Percentiles rank a stretch among this genome's conserved stretches.
Conservation (phyloP, 2,113 vertebrate genomes). For the Mobula birostris region DNA sequence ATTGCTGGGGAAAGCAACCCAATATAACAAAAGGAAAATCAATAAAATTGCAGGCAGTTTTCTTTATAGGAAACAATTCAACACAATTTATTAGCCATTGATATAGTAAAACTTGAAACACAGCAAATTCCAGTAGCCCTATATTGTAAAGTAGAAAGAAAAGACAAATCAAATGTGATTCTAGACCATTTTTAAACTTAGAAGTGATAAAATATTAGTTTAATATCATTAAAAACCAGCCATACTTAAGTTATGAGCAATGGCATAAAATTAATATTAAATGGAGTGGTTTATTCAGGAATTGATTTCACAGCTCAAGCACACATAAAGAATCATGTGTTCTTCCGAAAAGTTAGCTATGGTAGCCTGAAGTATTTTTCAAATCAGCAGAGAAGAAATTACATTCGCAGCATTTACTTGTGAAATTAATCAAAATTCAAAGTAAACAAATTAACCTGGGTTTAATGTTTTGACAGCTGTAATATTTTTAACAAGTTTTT, state of each 20-base stretch:
- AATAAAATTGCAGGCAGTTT: background rate
- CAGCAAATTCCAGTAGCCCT: background rate
- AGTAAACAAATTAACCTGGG: constrained; percentile 3
- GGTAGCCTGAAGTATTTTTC: background rate
- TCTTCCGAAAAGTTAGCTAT: background rate
- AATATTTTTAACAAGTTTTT: constrained; percentile 2
- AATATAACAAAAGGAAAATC: background rate
- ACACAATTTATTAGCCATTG: background rate
- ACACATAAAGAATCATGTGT: background rate
- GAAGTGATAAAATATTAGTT: constrained; percentile 16
- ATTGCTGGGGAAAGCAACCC: background rate
- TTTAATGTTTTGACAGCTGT: background rate
- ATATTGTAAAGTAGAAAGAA: background rate
- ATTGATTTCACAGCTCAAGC: background rate
- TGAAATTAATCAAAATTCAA: constrained; percentile 17
- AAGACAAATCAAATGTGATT: background rate
- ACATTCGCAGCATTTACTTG: background rate
- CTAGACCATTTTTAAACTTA: background rate
- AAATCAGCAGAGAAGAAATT: background rate
- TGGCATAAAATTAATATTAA: background rate
- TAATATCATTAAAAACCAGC: background rate
- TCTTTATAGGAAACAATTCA: background rate
- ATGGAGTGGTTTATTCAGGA: background rate
- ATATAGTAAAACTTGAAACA: background rate
- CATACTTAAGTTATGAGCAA: background rate